Evolutionary conservation across 2,113 vertebrate species (phyloP), one percentile per base, ranked within the genome.

Genomic region (Eira barbara): DNA sequence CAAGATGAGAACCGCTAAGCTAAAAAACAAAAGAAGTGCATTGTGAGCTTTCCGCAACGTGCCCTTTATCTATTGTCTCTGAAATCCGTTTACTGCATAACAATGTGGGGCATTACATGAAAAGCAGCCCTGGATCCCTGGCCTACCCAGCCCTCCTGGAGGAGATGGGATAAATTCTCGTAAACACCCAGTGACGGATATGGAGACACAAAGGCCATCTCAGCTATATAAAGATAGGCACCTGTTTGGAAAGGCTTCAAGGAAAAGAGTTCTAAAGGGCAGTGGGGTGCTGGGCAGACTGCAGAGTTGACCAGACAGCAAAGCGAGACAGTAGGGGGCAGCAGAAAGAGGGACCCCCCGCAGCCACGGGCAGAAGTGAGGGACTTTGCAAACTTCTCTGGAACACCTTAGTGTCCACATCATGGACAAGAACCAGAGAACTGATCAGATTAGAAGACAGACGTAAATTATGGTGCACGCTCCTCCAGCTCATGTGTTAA

Each of bases 191-290:
- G 65, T 5, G 8, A 42, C 2, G 36, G 67, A 21, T 82, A 25
- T 61, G 47, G 94, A 96, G 89, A 96, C 42, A 67, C 63, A 55
- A 91, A 97, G 67, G 91, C 84, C 45, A 29, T 47, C n/a, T 98
- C 42, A 23, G 47, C n/a, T 97, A 89, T 91, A 88, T 84, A 96
- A 96, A 97, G 89, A 83, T 39, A 52, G 52, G n/a, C 18, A 11
- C 47, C 95, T 91, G 81, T 87, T 96, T 78, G 42, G 79, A 95
- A 96, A 94, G 7, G 42, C 55, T n/a, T 73, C 74, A 69, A 52
- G 79, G 88, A 63, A 74, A 69, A 86, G 83, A 57, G 61, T 45
- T 71, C 84, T 96, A 69, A 97, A 96, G 94, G 95, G 36, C 73
- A 76, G n/a, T n/a, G 49, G 73, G 34, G 73, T 86, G 27, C 76